Evolutionary conservation across 1,140 invertebrate species (phyloP).

Genomic region (Calephelis nemesis): DNA sequence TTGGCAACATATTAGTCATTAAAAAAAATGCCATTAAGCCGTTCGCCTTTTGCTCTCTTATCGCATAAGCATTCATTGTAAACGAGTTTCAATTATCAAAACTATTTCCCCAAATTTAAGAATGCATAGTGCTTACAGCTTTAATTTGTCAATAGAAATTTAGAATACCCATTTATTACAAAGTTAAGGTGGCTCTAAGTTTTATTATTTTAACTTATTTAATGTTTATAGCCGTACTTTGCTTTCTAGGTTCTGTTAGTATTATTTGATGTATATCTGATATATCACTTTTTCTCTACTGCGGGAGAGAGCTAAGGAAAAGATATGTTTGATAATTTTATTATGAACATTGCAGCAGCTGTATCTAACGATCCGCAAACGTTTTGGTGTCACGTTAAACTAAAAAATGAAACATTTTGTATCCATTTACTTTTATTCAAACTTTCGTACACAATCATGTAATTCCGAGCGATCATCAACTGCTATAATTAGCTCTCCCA

Average conservation of each 20-base stretch:
- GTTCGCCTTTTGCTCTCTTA: conserved; percentile 4
- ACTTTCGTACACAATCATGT: not conserved
- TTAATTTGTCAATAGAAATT: not conserved
- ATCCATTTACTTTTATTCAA: conserved; percentile 4
- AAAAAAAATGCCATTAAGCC: not conserved
- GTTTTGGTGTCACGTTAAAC: conserved; percentile 17
- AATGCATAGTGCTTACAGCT: not conserved
- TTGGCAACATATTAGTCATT: no score
- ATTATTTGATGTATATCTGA: not conserved
- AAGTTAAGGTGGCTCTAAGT: not conserved
- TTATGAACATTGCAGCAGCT: conserved; percentile 1
- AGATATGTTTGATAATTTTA: conserved; percentile 1
- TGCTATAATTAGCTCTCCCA: not conserved
- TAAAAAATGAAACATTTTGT: not conserved
- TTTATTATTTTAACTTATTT: not conserved
- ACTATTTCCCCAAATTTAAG: not conserved
- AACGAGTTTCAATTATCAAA: not conserved
- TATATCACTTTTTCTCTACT: not conserved
- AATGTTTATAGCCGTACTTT: not conserved
- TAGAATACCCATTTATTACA: not conserved
- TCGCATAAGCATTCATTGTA: not conserved
- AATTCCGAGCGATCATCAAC: not conserved
- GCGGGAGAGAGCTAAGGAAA: not conserved
- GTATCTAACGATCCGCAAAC: conserved; percentile 9
- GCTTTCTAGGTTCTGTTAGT: not conserved